Evolutionary conservation across 2,797 vertebrate species (phyloP).

Genomic region (Oryzias dopingdopingensis): DNA sequence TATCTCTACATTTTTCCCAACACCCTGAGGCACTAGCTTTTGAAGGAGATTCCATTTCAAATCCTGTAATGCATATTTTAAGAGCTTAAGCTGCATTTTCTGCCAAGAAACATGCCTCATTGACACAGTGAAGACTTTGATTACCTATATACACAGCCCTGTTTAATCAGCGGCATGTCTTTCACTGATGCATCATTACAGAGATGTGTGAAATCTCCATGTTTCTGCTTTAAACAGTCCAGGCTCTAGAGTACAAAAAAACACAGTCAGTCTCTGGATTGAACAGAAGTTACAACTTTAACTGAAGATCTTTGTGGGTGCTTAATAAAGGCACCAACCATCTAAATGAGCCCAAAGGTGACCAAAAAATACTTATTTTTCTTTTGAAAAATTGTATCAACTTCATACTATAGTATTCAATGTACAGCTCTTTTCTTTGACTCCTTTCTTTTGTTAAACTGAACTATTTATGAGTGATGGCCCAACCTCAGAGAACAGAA

Average conservation of each 20-base stretch:
- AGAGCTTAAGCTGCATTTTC: constrained; percentile 55
- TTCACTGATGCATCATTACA: too few relatives aligned
- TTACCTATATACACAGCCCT: constrained; percentile 28
- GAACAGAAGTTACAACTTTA: too few relatives aligned
- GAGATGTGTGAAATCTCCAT: constrained; percentile 11
- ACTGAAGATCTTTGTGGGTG: too few relatives aligned
- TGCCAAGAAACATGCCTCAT: constrained; percentile 34
- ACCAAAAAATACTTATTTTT: too few relatives aligned
- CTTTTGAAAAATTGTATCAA: too few relatives aligned
- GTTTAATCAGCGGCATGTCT: constrained; percentile 1
- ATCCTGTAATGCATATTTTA: constrained; percentile 62
- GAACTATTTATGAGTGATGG: constrained; percentile 37
- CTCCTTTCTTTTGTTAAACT: constrained; percentile 15
- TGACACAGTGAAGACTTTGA: constrained; percentile 26
- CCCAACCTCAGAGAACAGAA: constrained; percentile 18
- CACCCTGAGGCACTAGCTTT: constrained; percentile 49
- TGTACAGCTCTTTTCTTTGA: constrained; percentile 5
- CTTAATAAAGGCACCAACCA: too few relatives aligned
- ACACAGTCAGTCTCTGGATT: too few relatives aligned
- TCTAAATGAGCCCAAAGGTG: too few relatives aligned
- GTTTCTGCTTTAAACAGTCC: constrained; percentile 2
- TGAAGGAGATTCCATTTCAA: constrained; percentile 58
- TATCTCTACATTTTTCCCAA: constrained; percentile 41
- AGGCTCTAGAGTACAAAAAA: too few relatives aligned
- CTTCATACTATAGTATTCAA: neutral